Conservation (phyloP, 2,797 vertebrate genomes). For the Trachops cirrhosus region DNA sequence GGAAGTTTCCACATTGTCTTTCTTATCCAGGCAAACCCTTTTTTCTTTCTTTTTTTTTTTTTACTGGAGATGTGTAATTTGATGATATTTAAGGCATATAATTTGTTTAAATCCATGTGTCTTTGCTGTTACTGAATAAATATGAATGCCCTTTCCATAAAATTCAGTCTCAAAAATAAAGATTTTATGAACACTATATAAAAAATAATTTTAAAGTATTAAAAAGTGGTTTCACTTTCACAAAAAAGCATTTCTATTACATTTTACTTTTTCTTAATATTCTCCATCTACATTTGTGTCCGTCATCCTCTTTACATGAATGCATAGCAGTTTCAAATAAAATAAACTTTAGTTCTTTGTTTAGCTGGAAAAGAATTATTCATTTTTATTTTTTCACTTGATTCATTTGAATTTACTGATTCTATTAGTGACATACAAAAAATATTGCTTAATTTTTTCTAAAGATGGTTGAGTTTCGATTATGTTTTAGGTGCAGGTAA, state of each 20-base stretch:
- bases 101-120: not conserved
- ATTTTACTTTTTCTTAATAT: not conserved
- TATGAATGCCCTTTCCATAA: not conserved
- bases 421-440: not conserved
- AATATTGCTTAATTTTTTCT: not conserved
- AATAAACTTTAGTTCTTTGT: not conserved
- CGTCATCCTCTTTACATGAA: not conserved
- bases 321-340: not conserved
- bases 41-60: not conserved
- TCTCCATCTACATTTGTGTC: not conserved
- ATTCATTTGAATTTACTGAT: not conserved
- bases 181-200: not conserved
- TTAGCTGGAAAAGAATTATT: not conserved
- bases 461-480: not conserved
- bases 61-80: not conserved
- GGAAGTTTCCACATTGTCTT: not conserved
- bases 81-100: not conserved
- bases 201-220: constrained; percentile 10
- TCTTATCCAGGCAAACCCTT: not conserved
- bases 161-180: not conserved
- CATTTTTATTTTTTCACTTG: not conserved
- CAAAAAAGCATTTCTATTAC: not conserved
- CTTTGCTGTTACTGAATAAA: constrained; percentile 6
- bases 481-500: not conserved
- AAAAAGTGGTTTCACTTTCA: not conserved